Evolutionary conservation across 1,140 invertebrate species (phyloP), one percentile per base, ranked within the genome.

Genomic region (Hyphantria cunea): DNA sequence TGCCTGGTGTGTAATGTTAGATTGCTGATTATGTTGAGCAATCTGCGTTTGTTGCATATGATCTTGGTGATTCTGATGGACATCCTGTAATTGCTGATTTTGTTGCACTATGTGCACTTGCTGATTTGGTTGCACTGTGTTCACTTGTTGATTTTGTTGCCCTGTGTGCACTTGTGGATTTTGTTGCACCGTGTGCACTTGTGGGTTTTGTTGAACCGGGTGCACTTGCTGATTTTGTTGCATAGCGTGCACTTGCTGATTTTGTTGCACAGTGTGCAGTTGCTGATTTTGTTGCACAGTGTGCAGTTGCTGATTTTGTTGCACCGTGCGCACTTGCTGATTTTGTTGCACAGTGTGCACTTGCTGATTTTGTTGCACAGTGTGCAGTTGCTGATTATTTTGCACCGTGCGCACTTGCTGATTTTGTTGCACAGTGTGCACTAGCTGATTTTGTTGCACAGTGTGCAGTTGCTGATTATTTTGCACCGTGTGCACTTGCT

Each of bases 1-100:
- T 11, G 32, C 15, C 25, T 45, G 53, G 33, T 51, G 32, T 11
- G 37, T n/a, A 2, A 39, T 39, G 7, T 39, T 9, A 7, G 8
- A 3, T 39, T 50, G 48, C 13, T 50, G 17, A 25, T 25, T 25
- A 1, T 5, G 17, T 25, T 25, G 17, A 5, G 17, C 5, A 5
- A 25, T 25, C 31, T 50, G 48, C 48, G 13, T n/a, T 6, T 32
- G 48, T 12, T 50, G 48, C 9, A 42, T 42, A 6, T 54, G 37
- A 0, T 42, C 34, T 50, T 59, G 45, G 15, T 47, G 15, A 14
- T 56, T 47, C 32, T 56, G 42, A 42, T 56, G 42, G 11, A 34
- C 0, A 10, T 56, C 31, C 33, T 48, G 54, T 13, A 45, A 31
- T 9, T 37, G 42, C 12, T 56, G 34, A 15, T 17, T 15, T 11